Percentiles rank a stretch among this genome's conserved stretches.
These are phyloP conservation scores for Ectropis grisescens DNA, from an alignment of 1,140 invertebrate species.

Conservation along the genomic window DNA sequence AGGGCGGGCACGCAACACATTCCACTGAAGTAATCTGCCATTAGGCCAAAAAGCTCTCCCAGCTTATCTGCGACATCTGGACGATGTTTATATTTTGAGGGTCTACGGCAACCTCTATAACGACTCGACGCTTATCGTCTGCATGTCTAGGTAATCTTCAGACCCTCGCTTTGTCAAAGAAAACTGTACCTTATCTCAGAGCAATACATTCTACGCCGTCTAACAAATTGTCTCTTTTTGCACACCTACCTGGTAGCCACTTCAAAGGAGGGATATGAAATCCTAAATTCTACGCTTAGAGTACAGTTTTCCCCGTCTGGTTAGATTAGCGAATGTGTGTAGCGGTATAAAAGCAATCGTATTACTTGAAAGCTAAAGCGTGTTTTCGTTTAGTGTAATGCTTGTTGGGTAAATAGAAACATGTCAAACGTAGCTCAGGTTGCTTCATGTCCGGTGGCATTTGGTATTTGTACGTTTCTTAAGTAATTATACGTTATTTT, in stretches of 20 bases:
- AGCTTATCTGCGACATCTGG: conserved; percentile 62
- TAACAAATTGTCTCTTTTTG: conserved; percentile 5
- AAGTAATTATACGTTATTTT: too few species aligned
- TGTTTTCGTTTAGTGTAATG: conserved; percentile 1
- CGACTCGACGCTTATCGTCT: conserved; percentile 48
- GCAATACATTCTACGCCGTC: conserved; percentile 15
- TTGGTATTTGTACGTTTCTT: conserved; percentile 21
- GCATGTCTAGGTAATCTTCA: conserved; percentile 53
- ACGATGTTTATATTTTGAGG: conserved; percentile 62
- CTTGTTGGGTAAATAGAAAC: conserved; percentile 17
- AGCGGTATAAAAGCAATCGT: conserved; percentile 6
- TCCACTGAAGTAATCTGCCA: conserved; percentile 50
- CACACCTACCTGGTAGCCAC: conserved; percentile 9
- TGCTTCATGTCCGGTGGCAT: too few species aligned
- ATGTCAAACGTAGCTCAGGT: conserved; percentile 25
- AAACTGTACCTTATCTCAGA: conserved; percentile 25
- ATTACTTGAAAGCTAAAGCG: conserved; percentile 2
- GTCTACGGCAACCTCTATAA: conserved; percentile 59
- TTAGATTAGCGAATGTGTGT: not conserved
- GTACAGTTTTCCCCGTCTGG: conserved; percentile 7
- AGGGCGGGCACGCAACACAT: conserved; percentile 27
- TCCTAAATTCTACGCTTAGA: conserved; percentile 8
- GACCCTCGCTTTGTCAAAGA: conserved; percentile 10
- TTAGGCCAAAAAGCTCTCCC: conserved; percentile 55
- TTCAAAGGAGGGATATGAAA: conserved; percentile 5